Evolutionary conservation across 2,113 vertebrate genomes (phyloP), one percentile per base, ranked within the genome.

Genomic region (Callithrix jacchus): DNA sequence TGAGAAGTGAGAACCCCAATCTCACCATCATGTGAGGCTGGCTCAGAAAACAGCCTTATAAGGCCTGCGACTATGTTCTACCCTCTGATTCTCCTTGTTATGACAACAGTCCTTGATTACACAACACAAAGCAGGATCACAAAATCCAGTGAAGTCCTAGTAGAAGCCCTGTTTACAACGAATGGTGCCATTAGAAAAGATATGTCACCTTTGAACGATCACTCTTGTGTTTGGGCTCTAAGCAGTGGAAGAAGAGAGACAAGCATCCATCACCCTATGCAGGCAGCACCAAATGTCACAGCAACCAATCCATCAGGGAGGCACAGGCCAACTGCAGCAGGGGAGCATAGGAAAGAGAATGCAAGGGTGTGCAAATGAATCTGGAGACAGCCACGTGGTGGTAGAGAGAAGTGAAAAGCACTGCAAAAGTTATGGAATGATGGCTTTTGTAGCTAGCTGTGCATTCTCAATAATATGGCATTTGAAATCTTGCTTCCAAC

Each of bases 151-250:
- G 97, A 98, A 98, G 98, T 98, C 47, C 3, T 47, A 45, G 97
- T 87, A 96, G 95, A 95, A 97, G 97, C 96, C 76, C 97, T 91
- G 92, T 97, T 98, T 93, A 96, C 94, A 95, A 93, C 49, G 61
- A 49, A 74, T 58, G 92, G 95, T 93, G 80, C 94, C 97, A 98
- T 98, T 96, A 98, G 95, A 76, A 94, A 98, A 98, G 98, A 98
- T 98, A 97, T 98, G 98, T 98, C 97, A 98, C 98, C 95, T 94
- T 97, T 97, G 96, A 97, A 97, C 64, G 97, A 96, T 76, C 32
- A 96, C 77, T 97, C 93, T 95, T 96, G 93, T 3, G 0, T 97
- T 97, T 98, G 97, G 95, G 91, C 97, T 98, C 81, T 90, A 97
- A 97, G 96, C 82, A 98, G 52, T 25, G 4, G 54, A 87, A 96